Evolutionary conservation across 53 echinoderm and acorn worm genomes (phyloP), one percentile per base, ranked within the genome.

Genomic region (Apostichopus leukothele): DNA sequence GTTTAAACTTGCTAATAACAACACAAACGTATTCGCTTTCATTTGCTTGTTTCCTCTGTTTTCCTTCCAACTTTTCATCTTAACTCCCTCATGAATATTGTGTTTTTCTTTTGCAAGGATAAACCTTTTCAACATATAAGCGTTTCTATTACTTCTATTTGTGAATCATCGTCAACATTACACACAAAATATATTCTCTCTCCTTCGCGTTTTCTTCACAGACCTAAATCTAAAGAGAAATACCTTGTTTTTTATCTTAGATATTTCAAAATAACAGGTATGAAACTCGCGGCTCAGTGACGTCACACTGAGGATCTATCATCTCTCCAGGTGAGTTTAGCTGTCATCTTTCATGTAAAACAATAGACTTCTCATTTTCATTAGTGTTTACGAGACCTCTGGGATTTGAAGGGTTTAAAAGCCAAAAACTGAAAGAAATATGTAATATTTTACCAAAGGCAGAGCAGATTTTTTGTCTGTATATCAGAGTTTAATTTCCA

Each of bases 361-460:
- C 81, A 81, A 81, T 81, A 81, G 55, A 55, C 60, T 53, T 22
- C 81, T 81, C 81, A 81, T 81, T 81, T 81, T 81, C 81, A 81
- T 81, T 81, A 52, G 22, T 51, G 21, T 51, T 81, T 79, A 52
- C 60, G 81, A 81, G 81, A 55, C 81, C 57, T 14, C 81, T 53
- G 81, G 55, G 81, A 81, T 14, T 54, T 81, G 9, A 0, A 54
- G 59, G n/a, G 18, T 11, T 55, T 59, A 71, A 81, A 59, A 39
- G 39, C 22, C 81, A 54, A 20, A 81, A 81, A 81, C 55, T 81
- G 81, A 81, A 54, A 81, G 81, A 81, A 54, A 81, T 81, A 81
- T 81, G 59, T 14, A 55, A 81, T 81, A 53, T n/a, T 71, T 71
- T 19, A 71, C 71, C 71, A 19, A 71, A 71, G 11, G 71, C n/a